These are phyloP conservation scores for Scylla paramamosain DNA, from an alignment of 1,140 invertebrate genomes.

Conservation along the genomic window DNA sequence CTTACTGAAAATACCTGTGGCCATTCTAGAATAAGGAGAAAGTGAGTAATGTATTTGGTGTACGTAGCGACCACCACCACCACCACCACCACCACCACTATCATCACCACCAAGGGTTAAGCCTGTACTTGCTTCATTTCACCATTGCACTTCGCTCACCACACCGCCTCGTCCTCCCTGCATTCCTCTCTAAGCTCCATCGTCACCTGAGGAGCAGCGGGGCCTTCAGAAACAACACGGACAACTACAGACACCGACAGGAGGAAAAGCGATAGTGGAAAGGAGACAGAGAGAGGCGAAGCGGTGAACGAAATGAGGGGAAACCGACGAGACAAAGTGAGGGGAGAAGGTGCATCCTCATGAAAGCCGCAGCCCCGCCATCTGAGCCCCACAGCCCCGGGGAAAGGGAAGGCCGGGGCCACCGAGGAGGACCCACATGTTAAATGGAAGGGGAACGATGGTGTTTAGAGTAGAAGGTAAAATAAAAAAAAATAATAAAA, in stretches of 20 bases:
- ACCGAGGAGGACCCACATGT: constrained; percentile 40
- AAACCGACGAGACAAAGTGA: constrained; percentile 57
- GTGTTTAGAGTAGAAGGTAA: background rate
- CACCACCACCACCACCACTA: constrained; percentile 12
- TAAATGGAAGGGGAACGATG: constrained; percentile 54
- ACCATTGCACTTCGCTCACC: constrained; percentile 42
- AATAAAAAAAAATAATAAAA: background rate
- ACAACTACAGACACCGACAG: too few species aligned
- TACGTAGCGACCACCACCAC: constrained; percentile 59
- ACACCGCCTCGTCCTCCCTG: background rate
- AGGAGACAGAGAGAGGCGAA: background rate
- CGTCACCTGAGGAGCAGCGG: background rate
- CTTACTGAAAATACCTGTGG: constrained; percentile 42
- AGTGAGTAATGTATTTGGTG: constrained; percentile 64
- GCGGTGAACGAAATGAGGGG: constrained; percentile 67
- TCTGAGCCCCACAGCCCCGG: constrained; percentile 67
- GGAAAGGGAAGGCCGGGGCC: constrained; percentile 26
- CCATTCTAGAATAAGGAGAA: constrained; percentile 42
- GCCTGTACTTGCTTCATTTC: constrained; percentile 48
- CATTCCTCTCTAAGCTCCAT: background rate
- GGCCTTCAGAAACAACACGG: background rate
- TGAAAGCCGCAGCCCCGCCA: constrained; percentile 70
- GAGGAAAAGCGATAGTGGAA: background rate
- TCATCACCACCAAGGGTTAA: constrained; percentile 34
- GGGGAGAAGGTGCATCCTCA: constrained; percentile 63